Evolutionary conservation across 2,797 vertebrate genomes (phyloP), one percentile per base, ranked within the genome.

Genomic region (Rhinella marina): DNA sequence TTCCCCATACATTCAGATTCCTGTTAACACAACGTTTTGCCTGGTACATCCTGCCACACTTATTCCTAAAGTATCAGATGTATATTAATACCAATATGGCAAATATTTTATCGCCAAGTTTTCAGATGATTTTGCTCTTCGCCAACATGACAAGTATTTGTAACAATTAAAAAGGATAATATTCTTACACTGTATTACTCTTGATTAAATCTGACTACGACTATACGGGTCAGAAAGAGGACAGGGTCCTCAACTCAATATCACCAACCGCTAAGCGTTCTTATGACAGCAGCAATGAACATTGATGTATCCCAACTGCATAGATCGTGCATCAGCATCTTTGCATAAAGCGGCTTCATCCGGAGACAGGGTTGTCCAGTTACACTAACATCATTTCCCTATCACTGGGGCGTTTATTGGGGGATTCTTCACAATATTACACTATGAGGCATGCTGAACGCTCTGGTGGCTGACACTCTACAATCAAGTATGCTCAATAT

Each of bases 11-110:
- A 64, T 64, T 62, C 21, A 14, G 32, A 64, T 61, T 23, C 29
- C 13, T 84, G 56, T 84, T 61, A 61, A 59, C 32, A 61, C 32
- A 84, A 57, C 23, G 11, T 61, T 32, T 27, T 75, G 29, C 68
- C 27, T 32, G 25, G 21, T 59, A 61, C 61, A 41, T 61, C 29
- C 48, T 17, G 32, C 70, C 57, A 59, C 82, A 41, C 2, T 27
- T 79, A 32, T 19, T 57, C 14, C 21, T 21, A 72, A 19, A 19
- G 0, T 7, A 41, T 19, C 1, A 13, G 16, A 70, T 27, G 13
- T 29, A 32, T 70, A 70, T 70, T 27, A 29, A 29, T 70, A 29
- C 25, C 12, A 7, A 68, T 27, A 68, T 16, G 66, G 25, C 3
- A 27, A 68, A 70, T 70, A 32, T 29, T 32, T 70, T 29, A 62